These are phyloP conservation scores for Teleiodes luculella DNA, from an alignment of 2,888 invertebrate species.

Conservation along the genomic window DNA sequence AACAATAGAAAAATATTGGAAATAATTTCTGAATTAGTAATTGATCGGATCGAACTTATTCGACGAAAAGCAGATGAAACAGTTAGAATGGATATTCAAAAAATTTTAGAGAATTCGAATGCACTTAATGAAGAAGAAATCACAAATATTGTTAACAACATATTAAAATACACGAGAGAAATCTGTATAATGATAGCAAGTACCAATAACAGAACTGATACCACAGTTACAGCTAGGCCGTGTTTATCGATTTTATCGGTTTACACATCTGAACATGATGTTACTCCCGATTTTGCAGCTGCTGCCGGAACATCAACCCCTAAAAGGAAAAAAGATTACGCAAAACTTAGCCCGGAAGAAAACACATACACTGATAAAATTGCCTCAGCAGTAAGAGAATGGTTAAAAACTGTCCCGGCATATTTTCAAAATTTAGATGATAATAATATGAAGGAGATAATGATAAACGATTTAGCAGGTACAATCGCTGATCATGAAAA, in stretches of 20 bases:
- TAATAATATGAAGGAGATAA: conserved; percentile 36
- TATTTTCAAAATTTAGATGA: conserved; percentile 31
- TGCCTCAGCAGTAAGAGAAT: conserved; percentile 31
- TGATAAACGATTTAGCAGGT: conserved; percentile 42
- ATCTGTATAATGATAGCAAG: conserved; percentile 12
- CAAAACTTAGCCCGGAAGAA: conserved; percentile 39
- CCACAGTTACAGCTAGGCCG: conserved; percentile 3
- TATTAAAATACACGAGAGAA: conserved; percentile 15
- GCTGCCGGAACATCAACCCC: conserved; percentile 39
- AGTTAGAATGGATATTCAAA: conserved; percentile 16
- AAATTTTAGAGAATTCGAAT: conserved; percentile 19
- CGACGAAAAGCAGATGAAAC: conserved; percentile 8
- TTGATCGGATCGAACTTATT: conserved; percentile 20
- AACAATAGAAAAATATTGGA: conserved; percentile 15
- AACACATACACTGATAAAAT: conserved; percentile 33
- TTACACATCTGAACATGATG: conserved; percentile 31
- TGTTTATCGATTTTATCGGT: conserved; percentile 30
- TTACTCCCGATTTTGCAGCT: conserved; percentile 15
- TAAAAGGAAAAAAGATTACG: conserved; percentile 27
- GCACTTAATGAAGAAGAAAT: conserved; percentile 24
- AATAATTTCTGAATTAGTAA: conserved; percentile 23
- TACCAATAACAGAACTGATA: conserved; percentile 8
- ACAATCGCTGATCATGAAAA: conserved; percentile 43
- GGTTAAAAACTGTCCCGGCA: conserved; percentile 43
- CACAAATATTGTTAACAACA: conserved; percentile 16